Evolutionary conservation across 2,888 invertebrate genomes (phyloP).

Genomic region (Synergus umbraculus): DNA sequence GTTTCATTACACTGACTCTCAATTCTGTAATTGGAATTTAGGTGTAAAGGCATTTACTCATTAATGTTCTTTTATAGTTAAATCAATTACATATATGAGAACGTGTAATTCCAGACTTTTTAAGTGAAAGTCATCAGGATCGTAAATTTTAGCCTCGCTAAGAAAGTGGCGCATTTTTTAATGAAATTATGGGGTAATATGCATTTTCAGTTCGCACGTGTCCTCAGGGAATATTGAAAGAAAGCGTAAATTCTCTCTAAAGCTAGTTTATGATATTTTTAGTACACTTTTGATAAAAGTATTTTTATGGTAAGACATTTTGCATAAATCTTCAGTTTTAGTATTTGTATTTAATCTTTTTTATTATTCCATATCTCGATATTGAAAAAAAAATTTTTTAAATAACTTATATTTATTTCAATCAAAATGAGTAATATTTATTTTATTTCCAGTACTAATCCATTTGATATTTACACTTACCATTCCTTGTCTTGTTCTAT

Average conservation of each 20-base stretch:
- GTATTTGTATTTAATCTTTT: neutral
- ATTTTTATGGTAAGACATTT: neutral
- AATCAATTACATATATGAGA: neutral
- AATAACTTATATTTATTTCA: no score
- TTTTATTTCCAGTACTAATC: no score
- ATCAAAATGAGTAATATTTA: no score
- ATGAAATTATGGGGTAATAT: slow-evolving; percentile 5
- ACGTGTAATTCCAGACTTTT: neutral
- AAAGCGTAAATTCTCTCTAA: neutral
- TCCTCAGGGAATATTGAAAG: neutral
- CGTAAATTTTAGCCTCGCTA: slow-evolving; percentile 15
- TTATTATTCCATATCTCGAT: no score
- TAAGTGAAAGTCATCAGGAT: slow-evolving; percentile 11
- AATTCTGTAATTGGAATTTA: neutral
- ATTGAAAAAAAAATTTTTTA: no score
- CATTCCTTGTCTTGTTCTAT: neutral
- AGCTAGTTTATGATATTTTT: neutral
- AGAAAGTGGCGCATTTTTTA: slow-evolving; percentile 25
- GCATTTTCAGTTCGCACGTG: neutral
- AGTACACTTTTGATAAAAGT: neutral
- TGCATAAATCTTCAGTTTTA: neutral
- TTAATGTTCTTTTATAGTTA: neutral
- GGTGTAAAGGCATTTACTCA: no score
- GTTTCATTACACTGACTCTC: no score
- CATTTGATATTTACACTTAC: no score